These are phyloP conservation scores for Drosophila paulistorum DNA, from an alignment of 1,140 invertebrate genomes.

Conservation along the genomic window DNA sequence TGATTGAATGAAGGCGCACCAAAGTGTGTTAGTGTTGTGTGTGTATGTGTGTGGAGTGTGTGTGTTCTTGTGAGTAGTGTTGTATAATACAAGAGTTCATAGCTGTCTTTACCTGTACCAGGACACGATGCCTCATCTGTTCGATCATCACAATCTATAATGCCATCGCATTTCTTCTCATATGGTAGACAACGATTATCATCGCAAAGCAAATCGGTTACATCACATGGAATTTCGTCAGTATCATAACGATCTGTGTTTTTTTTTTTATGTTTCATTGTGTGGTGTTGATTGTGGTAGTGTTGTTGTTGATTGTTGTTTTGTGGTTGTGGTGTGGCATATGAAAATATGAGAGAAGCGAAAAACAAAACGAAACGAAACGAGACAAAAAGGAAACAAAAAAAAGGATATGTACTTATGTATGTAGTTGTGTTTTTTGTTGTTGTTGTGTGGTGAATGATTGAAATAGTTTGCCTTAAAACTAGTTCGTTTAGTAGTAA, in stretches of 20 bases:
- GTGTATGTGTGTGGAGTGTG: conserved; percentile 21
- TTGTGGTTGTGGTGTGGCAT: conserved; percentile 30
- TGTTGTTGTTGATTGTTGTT: too few species aligned
- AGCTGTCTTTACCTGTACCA: conserved; percentile 65
- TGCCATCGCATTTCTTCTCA: conserved; percentile 87
- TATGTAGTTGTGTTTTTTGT: neutral
- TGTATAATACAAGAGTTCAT: conserved; percentile 6
- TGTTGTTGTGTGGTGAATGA: neutral
- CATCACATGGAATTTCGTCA: conserved; percentile 55
- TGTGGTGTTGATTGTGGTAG: neutral
- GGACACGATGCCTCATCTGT: conserved; percentile 89
- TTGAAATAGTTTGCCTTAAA: conserved; percentile 13
- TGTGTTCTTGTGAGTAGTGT: conserved; percentile 21
- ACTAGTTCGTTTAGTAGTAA: neutral
- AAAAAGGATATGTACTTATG: conserved; percentile 19
- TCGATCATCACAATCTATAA: conserved; percentile 88
- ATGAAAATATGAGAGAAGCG: conserved; percentile 36
- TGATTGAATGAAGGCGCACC: conserved; percentile 2
- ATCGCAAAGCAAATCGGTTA: conserved; percentile 79
- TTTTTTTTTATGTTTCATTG: conserved; percentile 28
- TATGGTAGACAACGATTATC: conserved; percentile 83
- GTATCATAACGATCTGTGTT: conserved; percentile 54
- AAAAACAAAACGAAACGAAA: conserved; percentile 11
- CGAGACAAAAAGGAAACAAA: conserved; percentile 18
- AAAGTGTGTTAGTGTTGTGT: neutral